phyloP scores from a whole-genome alignment of 2,113 vertebrate genomes.

The Cercopithecus mona region DNA sequence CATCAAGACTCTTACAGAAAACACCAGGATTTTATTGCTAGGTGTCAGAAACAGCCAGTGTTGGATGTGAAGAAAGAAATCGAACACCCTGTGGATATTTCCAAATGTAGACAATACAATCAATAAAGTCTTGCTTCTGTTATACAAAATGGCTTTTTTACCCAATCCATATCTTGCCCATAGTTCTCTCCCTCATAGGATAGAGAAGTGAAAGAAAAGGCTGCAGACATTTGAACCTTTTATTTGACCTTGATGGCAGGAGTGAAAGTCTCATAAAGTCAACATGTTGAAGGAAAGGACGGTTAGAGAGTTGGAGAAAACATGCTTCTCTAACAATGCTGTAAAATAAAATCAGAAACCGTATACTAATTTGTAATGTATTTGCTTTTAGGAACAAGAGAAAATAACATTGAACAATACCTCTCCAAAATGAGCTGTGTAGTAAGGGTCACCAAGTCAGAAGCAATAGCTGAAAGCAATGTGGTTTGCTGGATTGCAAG shows the following conservation, averaged over 20 bases:
- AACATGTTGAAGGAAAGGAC: background rate
- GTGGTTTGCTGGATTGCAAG: background rate
- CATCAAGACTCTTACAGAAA: conserved; percentile 65
- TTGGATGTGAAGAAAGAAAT: conserved; percentile 10
- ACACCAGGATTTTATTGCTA: background rate
- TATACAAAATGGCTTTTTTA: background rate
- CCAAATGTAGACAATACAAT: background rate
- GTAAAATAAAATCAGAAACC: background rate
- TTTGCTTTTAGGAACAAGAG: background rate
- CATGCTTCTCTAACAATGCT: background rate
- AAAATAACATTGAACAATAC: background rate
- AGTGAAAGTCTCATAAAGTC: background rate
- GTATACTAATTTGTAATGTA: background rate
- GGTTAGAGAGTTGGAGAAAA: background rate
- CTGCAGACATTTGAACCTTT: background rate
- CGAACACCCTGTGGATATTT: background rate
- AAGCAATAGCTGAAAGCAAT: background rate
- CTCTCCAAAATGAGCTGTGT: background rate
- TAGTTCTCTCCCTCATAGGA: background rate
- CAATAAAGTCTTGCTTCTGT: background rate
- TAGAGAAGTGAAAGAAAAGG: background rate
- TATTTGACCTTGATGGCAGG: background rate
- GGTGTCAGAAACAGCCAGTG: background rate
- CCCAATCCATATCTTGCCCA: background rate
- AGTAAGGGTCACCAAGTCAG: background rate